Conservation (phyloP, 1,140 invertebrate species). For the Belonocnema kinseyi region DNA sequence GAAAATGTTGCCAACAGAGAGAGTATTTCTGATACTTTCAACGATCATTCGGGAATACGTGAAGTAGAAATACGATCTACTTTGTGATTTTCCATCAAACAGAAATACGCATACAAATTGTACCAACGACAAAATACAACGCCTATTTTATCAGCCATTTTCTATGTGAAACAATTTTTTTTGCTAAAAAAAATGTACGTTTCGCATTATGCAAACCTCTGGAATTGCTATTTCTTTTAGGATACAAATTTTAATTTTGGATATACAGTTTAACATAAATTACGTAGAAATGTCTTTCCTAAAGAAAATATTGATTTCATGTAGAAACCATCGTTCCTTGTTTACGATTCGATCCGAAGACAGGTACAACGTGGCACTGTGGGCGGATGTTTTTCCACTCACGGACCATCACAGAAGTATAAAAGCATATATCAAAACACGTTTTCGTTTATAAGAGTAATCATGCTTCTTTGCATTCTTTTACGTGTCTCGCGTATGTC, state of each 20-base stretch:
- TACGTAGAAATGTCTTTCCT: no score
- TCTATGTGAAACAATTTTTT: no score
- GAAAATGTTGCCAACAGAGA: background rate
- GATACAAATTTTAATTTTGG: no score
- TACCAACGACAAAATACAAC: background rate
- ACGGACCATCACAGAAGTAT: background rate
- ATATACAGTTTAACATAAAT: no score
- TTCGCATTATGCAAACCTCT: no score
- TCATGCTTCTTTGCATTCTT: background rate
- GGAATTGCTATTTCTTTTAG: no score
- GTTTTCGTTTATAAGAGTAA: background rate
- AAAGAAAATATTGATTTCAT: background rate
- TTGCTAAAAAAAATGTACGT: no score
- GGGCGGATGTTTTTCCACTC: background rate
- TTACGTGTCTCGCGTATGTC: constrained; percentile 17
- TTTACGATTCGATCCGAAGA: background rate
- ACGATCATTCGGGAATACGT: background rate
- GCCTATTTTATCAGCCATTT: no score
- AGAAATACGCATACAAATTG: constrained; percentile 9
- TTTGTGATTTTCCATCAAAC: background rate
- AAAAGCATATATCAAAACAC: background rate
- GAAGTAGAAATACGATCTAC: constrained; percentile 2
- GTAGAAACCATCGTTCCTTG: background rate
- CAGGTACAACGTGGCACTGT: background rate
- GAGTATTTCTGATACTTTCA: background rate